phyloP scores from a whole-genome alignment of 2,888 invertebrate species.

The Spodoptera littoralis region DNA sequence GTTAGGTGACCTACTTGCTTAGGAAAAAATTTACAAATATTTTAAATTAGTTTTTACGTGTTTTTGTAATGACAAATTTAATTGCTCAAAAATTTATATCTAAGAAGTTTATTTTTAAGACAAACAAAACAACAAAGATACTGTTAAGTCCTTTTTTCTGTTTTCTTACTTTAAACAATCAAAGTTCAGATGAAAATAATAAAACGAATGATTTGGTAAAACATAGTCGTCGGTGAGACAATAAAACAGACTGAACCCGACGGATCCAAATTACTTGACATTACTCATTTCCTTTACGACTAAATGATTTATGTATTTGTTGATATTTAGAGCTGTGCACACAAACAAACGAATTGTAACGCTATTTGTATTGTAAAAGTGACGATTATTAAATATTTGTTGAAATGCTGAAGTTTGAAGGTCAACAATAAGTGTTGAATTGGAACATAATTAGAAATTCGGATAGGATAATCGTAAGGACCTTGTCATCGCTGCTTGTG shows the following conservation, averaged over 20 bases:
- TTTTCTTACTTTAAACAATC: background rate
- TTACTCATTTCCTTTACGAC: constrained; percentile 48
- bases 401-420: constrained; percentile 9
- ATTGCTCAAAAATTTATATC: too few species aligned
- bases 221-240: constrained; percentile 20
- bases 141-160: too few species aligned
- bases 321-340: constrained; percentile 35
- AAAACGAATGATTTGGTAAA: constrained; percentile 30
- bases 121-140: too few species aligned
- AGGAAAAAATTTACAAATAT: too few species aligned
- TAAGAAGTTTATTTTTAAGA: too few species aligned
- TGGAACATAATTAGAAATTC: too few species aligned
- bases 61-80: too few species aligned
- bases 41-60: too few species aligned
- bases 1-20: too few species aligned
- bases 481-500: too few species aligned
- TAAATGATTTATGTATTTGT: constrained; percentile 44
- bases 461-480: too few species aligned
- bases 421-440: background rate
- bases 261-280: constrained; percentile 22
- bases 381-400: constrained; percentile 26
- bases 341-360: constrained; percentile 30
- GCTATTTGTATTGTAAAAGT: constrained; percentile 28
- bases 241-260: constrained; percentile 25
- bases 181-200: constrained; percentile 8